Conservation (phyloP, 2,113 vertebrate genomes). For the Gallinago media region DNA sequence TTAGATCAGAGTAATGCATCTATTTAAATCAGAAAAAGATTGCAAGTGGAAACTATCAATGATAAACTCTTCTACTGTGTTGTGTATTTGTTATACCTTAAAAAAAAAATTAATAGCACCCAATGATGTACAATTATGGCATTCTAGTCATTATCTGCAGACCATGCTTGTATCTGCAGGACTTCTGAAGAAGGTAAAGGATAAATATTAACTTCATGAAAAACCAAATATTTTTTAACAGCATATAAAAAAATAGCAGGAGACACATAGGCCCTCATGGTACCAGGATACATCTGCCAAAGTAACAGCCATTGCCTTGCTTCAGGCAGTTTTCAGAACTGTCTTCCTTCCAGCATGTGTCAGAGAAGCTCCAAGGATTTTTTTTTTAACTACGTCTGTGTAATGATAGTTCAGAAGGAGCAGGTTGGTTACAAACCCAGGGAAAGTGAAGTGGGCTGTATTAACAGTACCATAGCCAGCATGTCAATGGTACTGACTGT, state of each 20-base stretch:
- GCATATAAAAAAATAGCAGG: background rate
- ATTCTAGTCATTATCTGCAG: background rate
- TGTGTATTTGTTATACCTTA: background rate
- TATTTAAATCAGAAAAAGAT: background rate
- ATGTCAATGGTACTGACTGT: background rate
- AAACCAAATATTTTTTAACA: background rate
- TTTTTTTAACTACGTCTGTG: background rate
- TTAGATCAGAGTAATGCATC: background rate
- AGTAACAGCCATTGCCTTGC: background rate
- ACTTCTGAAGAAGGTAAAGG: background rate
- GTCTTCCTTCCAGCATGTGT: background rate
- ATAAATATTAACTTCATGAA: background rate
- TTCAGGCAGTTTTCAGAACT: background rate
- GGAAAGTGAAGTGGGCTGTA: background rate
- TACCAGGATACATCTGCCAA: background rate
- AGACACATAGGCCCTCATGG: background rate
- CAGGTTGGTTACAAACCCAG: background rate
- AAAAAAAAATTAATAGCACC: background rate
- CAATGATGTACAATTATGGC: background rate
- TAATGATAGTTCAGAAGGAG: background rate
- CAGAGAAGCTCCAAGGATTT: background rate
- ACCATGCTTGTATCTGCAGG: background rate
- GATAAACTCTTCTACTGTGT: background rate
- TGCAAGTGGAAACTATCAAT: background rate
- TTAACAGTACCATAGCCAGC: background rate